Conservation (phyloP, 1,140 invertebrate species). For the Temnothorax nylanderi region DNA sequence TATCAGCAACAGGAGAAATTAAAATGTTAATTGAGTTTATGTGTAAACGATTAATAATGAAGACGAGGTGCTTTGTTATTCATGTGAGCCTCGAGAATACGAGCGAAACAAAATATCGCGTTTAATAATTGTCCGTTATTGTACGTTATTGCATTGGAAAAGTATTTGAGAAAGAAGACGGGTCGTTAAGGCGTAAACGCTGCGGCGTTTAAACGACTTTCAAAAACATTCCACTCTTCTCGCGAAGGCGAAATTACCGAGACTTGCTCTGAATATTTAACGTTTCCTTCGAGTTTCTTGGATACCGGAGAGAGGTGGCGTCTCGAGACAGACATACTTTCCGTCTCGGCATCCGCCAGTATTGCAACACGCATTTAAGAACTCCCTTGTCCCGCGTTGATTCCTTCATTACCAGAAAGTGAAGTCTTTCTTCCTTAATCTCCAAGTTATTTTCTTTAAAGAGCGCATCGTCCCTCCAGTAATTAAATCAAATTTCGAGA, state of each 20-base stretch:
- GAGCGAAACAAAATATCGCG: constrained; percentile 12
- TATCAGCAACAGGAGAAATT: background rate
- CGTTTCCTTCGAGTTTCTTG: constrained; percentile 60
- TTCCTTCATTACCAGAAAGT: constrained; percentile 60
- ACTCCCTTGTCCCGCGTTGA: constrained; percentile 54
- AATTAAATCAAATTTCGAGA: constrained; percentile 57
- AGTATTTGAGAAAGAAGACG: constrained; percentile 49
- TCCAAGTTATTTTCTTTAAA: constrained; percentile 52
- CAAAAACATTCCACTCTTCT: constrained; percentile 61
- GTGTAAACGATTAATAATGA: background rate
- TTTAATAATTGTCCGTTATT: constrained; percentile 51
- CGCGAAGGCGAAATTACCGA: constrained; percentile 44
- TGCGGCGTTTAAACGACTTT: constrained; percentile 59
- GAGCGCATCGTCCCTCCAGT: constrained; percentile 7
- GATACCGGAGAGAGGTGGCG: constrained; percentile 41
- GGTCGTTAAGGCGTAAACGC: constrained; percentile 62
- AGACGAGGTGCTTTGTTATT: background rate
- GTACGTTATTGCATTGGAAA: constrained; percentile 49
- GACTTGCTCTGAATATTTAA: constrained; percentile 70
- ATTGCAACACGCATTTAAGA: constrained; percentile 41
- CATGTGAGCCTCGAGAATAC: background rate
- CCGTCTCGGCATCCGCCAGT: constrained; percentile 41
- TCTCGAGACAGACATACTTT: constrained; percentile 56
- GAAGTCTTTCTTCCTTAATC: constrained; percentile 52
- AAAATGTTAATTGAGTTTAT: background rate